Evolutionary conservation across 1,140 invertebrate genomes (phyloP), one percentile per base, ranked within the genome.

Genomic region (Wasmannia auropunctata): DNA sequence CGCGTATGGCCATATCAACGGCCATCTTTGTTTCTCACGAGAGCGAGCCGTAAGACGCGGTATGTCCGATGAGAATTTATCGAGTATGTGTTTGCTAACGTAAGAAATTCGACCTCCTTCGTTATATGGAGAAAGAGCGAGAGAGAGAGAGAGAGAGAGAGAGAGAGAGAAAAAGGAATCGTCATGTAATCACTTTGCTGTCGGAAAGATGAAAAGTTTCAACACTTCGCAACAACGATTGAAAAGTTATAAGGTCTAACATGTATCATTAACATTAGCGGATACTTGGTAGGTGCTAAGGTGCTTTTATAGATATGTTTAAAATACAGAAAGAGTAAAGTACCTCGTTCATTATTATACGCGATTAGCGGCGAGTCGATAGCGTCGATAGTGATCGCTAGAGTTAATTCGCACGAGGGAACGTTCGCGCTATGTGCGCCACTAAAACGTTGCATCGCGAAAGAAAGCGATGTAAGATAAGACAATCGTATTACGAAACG

Each of bases 21-120:
- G 90, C 91, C 92, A 93, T 93, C 90, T 93, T 93, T 93, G 92
- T 93, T 92, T 86, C 90, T 49, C 75, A 75, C 75, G 56, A 51
- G 56, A 51, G 63, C 56, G 46, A 58, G 51, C 65, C 79, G 79
- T 34, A 54, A 58, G 69, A 54, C 74, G 85, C 77, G 85, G 65
- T 85, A 84, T 49, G 22, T 34, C 70, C 51, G 85, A 90, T 89
- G 88, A 86, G 88, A 89, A 90, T 89, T 83, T 89, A 90, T 90
- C 88, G 88, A 87, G 37, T 34, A 74, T n/a, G 34, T 60, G 51
- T 83, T 83, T 83, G 79, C 79, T 46, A 83, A 83, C 37, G 67
- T 40, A 60, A 37, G 51, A 31, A 74, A 83, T 83, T 83, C 79
- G 79, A 83, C 67, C 51, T 74, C 79, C 34, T 83, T 83, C 79